These are phyloP conservation scores for Mus caroli DNA, from an alignment of 2,797 vertebrate species.

Conservation along the genomic window DNA sequence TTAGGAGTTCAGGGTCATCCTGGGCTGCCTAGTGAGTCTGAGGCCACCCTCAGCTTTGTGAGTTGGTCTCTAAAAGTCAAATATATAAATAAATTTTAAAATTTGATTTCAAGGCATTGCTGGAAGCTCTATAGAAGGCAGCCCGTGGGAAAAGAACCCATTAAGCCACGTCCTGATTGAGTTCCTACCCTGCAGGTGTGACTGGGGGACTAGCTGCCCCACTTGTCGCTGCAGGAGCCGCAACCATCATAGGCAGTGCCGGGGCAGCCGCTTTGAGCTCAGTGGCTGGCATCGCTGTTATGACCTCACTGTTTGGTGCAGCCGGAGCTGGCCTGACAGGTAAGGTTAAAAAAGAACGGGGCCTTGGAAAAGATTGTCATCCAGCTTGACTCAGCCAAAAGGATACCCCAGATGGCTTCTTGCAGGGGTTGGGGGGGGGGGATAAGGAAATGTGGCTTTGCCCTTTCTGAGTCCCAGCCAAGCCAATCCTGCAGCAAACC, in stretches of 20 bases:
- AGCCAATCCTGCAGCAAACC: background rate
- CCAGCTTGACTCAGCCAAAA: background rate
- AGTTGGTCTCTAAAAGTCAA: background rate
- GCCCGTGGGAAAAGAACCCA: background rate
- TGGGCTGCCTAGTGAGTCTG: background rate
- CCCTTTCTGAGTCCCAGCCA: background rate
- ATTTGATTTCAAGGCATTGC: background rate
- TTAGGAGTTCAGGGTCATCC: background rate
- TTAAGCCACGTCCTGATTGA: background rate
- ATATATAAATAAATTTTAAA: no score
- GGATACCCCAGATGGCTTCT: background rate
- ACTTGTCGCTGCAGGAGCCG: conserved; percentile 95
- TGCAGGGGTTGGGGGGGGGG: background rate
- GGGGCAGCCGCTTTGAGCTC: conserved; percentile 97
- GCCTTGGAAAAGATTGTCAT: background rate
- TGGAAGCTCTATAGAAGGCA: background rate
- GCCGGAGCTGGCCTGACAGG: conserved; percentile 97
- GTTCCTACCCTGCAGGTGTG: conserved; percentile 90
- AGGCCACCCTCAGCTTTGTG: background rate
- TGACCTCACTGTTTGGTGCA: conserved; percentile 97
- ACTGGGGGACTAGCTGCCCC: conserved; percentile 97
- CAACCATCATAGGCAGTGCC: conserved; percentile 94
- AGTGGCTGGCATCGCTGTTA: conserved; percentile 95
- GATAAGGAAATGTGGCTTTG: accelerated
- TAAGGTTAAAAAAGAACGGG: conserved; percentile 78